phyloP scores from a whole-genome alignment of 2,797 vertebrate species.

The Kryptolebias ocellatus region DNA sequence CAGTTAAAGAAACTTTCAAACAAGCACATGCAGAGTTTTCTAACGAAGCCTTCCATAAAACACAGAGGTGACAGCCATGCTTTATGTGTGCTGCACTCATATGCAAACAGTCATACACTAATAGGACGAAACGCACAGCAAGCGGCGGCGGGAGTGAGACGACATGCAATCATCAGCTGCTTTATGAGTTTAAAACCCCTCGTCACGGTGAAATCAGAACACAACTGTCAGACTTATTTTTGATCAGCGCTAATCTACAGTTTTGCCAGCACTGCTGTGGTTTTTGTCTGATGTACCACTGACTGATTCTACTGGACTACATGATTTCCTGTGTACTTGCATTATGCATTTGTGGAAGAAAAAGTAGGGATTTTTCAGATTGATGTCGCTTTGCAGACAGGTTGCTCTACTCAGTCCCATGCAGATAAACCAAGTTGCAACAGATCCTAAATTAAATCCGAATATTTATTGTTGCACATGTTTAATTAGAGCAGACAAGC shows the following conservation, averaged over 20 bases:
- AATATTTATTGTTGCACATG: no score
- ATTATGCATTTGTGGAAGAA: no score
- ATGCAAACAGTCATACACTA: slow-evolving; percentile 11
- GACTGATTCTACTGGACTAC: no score
- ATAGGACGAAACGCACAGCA: background rate
- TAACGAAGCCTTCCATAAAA: background rate
- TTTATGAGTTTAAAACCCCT: slow-evolving; percentile 1
- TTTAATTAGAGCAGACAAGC: background rate
- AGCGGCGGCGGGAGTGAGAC: slow-evolving; percentile 1
- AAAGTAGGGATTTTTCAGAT: no score
- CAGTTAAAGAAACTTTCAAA: no score
- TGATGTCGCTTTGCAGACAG: no score
- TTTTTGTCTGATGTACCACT: background rate
- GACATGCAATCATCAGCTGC: slow-evolving; percentile 21
- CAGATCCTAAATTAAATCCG: no score
- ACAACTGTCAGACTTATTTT: background rate
- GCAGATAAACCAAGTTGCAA: no score
- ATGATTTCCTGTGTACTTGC: no score
- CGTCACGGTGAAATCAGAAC: slow-evolving; percentile 10
- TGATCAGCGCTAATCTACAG: background rate
- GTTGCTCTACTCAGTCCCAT: no score
- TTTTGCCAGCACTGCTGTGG: background rate
- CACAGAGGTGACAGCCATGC: background rate
- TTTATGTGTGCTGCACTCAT: background rate
- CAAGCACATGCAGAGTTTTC: background rate